Conservation (phyloP, 2,888 invertebrate species). For the Philaethria dido region DNA sequence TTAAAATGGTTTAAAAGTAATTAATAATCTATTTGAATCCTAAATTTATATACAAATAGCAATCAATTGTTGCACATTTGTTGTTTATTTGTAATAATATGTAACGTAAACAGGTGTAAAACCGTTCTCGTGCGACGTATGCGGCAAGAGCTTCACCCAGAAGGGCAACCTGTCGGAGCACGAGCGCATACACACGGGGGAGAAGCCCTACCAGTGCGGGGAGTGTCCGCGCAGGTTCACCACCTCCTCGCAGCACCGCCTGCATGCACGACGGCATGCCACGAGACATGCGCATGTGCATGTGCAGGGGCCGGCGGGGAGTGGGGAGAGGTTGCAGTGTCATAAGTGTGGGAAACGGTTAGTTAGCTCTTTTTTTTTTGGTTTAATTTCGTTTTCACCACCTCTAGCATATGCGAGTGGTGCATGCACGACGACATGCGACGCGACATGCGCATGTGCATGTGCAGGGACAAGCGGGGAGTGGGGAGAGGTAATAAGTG, state of each 20-base stretch:
- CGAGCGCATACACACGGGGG: conserved; percentile 90
- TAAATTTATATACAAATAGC: too few relatives aligned
- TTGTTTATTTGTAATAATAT: too few relatives aligned
- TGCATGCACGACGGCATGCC: conserved; percentile 84
- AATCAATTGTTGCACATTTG: too few relatives aligned
- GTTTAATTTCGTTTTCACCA: background rate
- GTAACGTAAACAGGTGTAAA: conserved; percentile 74
- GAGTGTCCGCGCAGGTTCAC: conserved; percentile 88
- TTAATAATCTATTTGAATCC: too few relatives aligned
- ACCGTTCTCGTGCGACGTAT: conserved; percentile 87
- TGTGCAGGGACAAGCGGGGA: too few relatives aligned
- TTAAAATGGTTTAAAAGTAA: too few relatives aligned
- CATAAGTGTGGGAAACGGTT: conserved; percentile 54
- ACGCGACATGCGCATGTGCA: too few relatives aligned
- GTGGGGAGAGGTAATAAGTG: too few relatives aligned
- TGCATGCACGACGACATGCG: too few relatives aligned
- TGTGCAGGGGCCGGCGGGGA: background rate
- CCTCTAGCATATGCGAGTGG: too few relatives aligned
- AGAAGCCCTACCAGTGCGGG: conserved; percentile 89
- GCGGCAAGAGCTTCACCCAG: conserved; percentile 90
- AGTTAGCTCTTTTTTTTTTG: background rate
- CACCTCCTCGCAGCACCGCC: conserved; percentile 88
- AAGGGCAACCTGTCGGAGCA: conserved; percentile 91
- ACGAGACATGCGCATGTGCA: conserved; percentile 66
- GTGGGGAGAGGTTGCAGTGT: conserved; percentile 52